Base-by-base conservation (phyloP, 2,113 vertebrate genomes). In the Lamprologus tigripictilis region DNA sequence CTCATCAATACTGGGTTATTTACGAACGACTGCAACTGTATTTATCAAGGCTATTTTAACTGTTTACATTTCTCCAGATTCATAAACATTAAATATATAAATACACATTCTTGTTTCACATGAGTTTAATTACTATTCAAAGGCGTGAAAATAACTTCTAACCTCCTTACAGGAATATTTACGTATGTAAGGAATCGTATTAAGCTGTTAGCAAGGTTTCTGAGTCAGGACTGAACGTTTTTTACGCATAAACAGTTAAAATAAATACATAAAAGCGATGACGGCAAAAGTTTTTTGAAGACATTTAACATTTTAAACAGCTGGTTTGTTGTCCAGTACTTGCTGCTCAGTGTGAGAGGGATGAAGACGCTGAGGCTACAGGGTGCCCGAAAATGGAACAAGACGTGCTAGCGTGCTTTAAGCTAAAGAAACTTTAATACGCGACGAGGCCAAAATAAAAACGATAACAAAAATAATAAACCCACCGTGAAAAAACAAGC, bases 331-430 rank as follows among this genome's bases (percentile, higher is more conserved):
- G 1, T 5, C 2, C 12, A 31, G 21, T 28, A 45, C 51, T 80
- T 5, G 28, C 1, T 5, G 3, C 19, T 16, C 5, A 66, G 45
- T 28, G n/a, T n/a, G 26, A 16, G 3, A 5, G 1, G 7, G 76
- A 8, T 28, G 31, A 21, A 54, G 26, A 26, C 7, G 26, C 8
- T 13, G 7, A 63, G 58, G 31, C 5, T 57, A 45, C 9, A 42
- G 3, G 5, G 2, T 81, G 92, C 79, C 87, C 86, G 80, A 86
- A 9, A 81, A 89, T 88, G 55, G 88, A 92, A 82, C 79, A 47
- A 14, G n/a, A 5, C 1, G 6, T 3, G 6, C 12, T 84, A 90
- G 83, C 84, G 84, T 54, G 61, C 14, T 4, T 61, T 79, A 37
- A 81, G 17, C 8, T 11, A 2, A 1, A 76, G 16, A 4, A 3